Evolutionary conservation across 2,113 vertebrate species (phyloP).

Genomic region (Mesitornis unicolor): DNA sequence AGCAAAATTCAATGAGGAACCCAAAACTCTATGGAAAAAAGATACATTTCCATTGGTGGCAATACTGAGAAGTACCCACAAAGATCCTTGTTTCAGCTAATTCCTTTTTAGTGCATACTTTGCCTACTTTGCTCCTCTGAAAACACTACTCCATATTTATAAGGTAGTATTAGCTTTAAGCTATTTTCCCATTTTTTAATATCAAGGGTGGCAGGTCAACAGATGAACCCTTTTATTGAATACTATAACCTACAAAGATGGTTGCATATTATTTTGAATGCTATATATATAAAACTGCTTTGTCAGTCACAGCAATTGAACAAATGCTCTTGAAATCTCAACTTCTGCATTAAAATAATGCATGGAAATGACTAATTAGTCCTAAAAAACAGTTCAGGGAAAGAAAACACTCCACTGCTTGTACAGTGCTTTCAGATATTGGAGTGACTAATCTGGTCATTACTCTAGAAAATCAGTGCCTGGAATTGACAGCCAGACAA

Average conservation of each 20-base stretch:
- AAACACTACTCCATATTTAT: background rate
- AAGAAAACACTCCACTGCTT: background rate
- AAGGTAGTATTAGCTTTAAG: background rate
- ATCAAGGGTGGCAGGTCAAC: background rate
- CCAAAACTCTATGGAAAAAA: background rate
- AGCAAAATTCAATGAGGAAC: background rate
- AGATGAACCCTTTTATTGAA: background rate
- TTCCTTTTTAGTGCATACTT: background rate
- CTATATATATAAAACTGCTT: background rate
- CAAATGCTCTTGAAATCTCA: background rate
- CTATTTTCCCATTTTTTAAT: background rate
- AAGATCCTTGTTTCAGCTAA: background rate
- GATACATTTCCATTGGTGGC: background rate
- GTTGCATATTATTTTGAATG: background rate
- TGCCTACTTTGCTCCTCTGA: background rate
- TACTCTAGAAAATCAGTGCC: background rate
- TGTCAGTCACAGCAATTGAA: background rate
- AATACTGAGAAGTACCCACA: background rate
- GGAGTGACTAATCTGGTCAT: background rate
- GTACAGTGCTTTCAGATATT: background rate
- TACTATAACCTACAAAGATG: background rate
- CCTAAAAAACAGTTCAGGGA: background rate
- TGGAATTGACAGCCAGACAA: background rate
- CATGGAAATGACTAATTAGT: background rate
- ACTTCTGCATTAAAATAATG: background rate